Base-by-base conservation (phyloP, 1,140 invertebrate species). In the Achroia grisella region DNA sequence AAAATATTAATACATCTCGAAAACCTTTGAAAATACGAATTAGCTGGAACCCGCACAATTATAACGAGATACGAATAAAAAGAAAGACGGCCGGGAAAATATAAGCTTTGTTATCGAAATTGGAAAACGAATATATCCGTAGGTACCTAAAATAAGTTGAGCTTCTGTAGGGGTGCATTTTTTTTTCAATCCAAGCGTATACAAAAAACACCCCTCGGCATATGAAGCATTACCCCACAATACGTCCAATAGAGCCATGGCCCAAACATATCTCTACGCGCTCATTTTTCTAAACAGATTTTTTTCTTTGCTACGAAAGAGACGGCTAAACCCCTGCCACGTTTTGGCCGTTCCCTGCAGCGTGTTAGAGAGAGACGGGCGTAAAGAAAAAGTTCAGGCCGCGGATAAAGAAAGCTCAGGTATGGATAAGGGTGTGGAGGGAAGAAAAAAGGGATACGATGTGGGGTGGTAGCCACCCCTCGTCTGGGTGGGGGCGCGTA, bases 391-490 rank as follows among this genome's bases (percentile, higher is more conserved):
- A 77, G 77, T 83, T 83, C 62, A 58, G 62, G 37, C 17, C 67
- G 47, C 59, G 74, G 73, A 83, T 83, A 81, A 83, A 83, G 79
- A 83, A 83, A 83, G 70, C 75, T 69, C 79, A 84, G 80, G 77
- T 81, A 81, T 52, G 70, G 75, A 77, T 80, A 83, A 83, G 79
- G 79, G 76, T 83, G 76, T 78, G 73, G 69, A 78, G 65, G 60
- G 55, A 83, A 77, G 73, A 78, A 79, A 83, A 81, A 81, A 81
- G 74, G 71, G 76, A 80, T 80, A 83, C 65, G 60, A 62, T 58
- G 63, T 71, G 70, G 78, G 75, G 75, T 78, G 71, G 72, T 56
- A 12, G 27, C 64, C 62, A 62, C 63, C 67, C 63, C 52, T 15
- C 57, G 54, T 23, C 17, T 23, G 58, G 52, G 61, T 56, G 60